phyloP scores from a whole-genome alignment of 2,888 invertebrate species.

The Drosophila setosimentum region DNA sequence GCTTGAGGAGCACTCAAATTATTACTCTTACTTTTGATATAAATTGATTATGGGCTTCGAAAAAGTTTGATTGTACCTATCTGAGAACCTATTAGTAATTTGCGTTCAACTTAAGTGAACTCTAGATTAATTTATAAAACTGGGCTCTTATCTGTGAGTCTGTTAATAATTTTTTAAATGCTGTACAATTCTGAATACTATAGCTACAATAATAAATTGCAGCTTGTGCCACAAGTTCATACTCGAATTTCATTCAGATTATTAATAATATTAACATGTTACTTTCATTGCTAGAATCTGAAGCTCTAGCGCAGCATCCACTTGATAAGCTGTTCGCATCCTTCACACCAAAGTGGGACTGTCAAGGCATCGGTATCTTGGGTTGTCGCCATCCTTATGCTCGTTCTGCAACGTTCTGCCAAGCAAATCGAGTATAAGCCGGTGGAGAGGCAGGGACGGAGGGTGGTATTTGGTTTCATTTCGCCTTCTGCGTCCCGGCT shows the following conservation, averaged over 20 bases:
- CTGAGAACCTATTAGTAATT: neutral
- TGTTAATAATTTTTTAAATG: neutral
- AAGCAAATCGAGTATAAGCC: constrained; percentile 61
- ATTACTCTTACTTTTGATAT: neutral
- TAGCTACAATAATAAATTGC: neutral
- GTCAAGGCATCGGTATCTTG: constrained; percentile 25
- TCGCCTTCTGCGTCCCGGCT: constrained; percentile 45
- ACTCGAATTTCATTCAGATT: constrained; percentile 4
- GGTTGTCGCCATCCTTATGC: constrained; percentile 36
- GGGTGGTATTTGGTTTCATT: constrained; percentile 33
- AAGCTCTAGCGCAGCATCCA: constrained; percentile 7
- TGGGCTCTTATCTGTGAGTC: neutral
- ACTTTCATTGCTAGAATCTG: neutral
- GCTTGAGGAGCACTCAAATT: neutral
- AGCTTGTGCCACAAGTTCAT: neutral
- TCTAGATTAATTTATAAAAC: neutral
- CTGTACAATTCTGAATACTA: neutral
- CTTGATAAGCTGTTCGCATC: constrained; percentile 46
- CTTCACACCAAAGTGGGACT: constrained; percentile 36
- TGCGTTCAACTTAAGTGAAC: neutral
- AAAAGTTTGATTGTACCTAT: neutral
- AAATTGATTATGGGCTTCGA: neutral
- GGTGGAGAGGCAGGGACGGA: constrained; percentile 8
- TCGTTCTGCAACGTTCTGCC: constrained; percentile 17
- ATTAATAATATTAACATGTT: constrained; percentile 16